Base-by-base conservation (phyloP, 2,113 vertebrate genomes). In the Myiozetetes cayanensis region DNA sequence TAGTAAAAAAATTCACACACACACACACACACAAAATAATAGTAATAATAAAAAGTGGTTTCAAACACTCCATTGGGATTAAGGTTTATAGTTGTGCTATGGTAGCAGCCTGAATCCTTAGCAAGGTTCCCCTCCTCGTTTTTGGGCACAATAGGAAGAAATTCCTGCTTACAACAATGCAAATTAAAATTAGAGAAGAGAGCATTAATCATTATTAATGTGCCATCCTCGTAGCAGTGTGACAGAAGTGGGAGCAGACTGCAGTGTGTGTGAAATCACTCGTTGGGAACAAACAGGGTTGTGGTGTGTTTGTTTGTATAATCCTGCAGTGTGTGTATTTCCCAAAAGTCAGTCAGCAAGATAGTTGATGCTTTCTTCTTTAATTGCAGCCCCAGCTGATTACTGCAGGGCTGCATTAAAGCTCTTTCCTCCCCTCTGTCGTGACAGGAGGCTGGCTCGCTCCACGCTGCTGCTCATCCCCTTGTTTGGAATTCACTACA, bases 401-500 rank as follows among this genome's bases (percentile, higher is more conserved):
- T 77, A 62, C 83, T 85, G 72, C 78, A 74, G 87, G 59, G 50
- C 63, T 91, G 92, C 87, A 94, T 85, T 95, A 70, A 91, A 75
- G 52, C 78, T 89, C 35, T 94, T 52, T 91, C 47, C 39, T 41
- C 39, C 39, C 20, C 56, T 97, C 84, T 97, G 17, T 97, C 85
- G 55, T 20, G 25, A 94, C 97, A 99, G 99, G 97, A 98, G 99
- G 63, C 97, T 99, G 96, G 99, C 99, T 30, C 98, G 99, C 37
- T 99, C 99, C 88, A 99, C 99, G 3, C 98, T 99, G 77, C 98
- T 99, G 93, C 99, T 99, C 94, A 99, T 99, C 95, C 99, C 99
- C 4, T 96, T 99, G 59, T 99, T 99, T 49, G 99, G 99, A 87
- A 99, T 99, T 97, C 99, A 99, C 97, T 99, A 99, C 98, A 99